Percentiles rank a stretch among this genome's conserved stretches.
These are phyloP conservation scores for Apodemus speciosus DNA, from an alignment of 2,113 vertebrate species.

Conservation along the genomic window DNA sequence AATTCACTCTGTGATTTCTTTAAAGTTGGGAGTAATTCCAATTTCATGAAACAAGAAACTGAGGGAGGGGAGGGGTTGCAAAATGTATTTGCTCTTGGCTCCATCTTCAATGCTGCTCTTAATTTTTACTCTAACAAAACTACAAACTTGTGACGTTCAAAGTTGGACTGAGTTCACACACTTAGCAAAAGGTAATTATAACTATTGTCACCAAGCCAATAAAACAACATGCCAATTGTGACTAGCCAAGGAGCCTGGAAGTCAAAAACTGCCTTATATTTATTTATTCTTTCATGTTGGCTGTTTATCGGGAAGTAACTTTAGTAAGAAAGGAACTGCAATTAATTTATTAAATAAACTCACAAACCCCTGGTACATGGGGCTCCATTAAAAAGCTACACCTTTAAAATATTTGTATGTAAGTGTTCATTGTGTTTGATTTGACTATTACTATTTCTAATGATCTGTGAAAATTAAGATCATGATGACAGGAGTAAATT, in stretches of 20 bases:
- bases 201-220: constrained; percentile 62
- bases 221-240: constrained; percentile 62
- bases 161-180: constrained; percentile 48
- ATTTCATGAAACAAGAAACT: constrained; percentile 53
- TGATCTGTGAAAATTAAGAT: constrained; percentile 25
- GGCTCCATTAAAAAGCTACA: not conserved
- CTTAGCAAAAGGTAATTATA: constrained; percentile 69
- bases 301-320: constrained; percentile 83
- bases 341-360: constrained; percentile 73
- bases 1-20: constrained; percentile 56
- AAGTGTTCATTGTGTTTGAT: not conserved
- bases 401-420: not conserved
- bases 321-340: constrained; percentile 71
- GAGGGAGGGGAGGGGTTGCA: not conserved
- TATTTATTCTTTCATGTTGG: constrained; percentile 79
- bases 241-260: constrained; percentile 71
- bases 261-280: constrained; percentile 66
- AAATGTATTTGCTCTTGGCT: constrained; percentile 31
- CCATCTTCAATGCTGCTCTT: constrained; percentile 41
- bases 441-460: not conserved
- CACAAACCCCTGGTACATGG: not conserved
- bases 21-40: constrained; percentile 53
- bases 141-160: constrained; percentile 60
- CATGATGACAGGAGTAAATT: not conserved
- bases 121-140: constrained; percentile 56